Conservation (phyloP, 2,888 invertebrate genomes). For the Himalopsyche kuldschensis region DNA sequence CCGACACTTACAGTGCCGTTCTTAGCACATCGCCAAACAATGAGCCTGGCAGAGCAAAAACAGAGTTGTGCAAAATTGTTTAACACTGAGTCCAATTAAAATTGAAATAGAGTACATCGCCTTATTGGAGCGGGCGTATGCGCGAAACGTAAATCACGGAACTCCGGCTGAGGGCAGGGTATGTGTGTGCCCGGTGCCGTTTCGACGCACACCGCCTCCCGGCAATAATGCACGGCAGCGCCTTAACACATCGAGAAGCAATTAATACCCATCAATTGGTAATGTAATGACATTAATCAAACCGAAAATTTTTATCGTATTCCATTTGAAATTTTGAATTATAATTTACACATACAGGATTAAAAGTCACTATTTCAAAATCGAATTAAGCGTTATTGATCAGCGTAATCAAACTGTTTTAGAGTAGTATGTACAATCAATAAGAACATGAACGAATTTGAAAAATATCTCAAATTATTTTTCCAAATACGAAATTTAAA, state of each 20-base stretch:
- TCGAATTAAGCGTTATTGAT: no score
- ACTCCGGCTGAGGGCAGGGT: not conserved
- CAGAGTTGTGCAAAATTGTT: constrained; percentile 34
- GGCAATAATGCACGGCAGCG: not conserved
- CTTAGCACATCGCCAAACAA: not conserved
- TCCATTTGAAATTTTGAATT: no score
- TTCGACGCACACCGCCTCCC: not conserved
- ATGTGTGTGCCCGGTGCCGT: not conserved
- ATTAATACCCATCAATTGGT: not conserved
- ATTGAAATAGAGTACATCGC: constrained; percentile 38
- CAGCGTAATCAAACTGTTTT: no score
- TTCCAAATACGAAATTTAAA: no score
- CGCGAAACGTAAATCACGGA: constrained; percentile 23
- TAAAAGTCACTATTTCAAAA: no score
- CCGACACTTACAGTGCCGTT: constrained; percentile 13
- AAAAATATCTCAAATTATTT: no score
- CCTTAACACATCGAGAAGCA: not conserved
- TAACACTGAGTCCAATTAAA: constrained; percentile 39
- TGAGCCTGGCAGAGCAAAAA: not conserved
- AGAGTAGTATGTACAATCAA: no score
- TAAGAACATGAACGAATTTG: no score
- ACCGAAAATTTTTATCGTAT: no score
- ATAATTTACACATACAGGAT: not conserved
- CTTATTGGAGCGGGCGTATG: constrained; percentile 34
- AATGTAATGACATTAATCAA: not conserved